Evolutionary conservation across 2,888 invertebrate species (phyloP).

Genomic region (Acleris laterana): DNA sequence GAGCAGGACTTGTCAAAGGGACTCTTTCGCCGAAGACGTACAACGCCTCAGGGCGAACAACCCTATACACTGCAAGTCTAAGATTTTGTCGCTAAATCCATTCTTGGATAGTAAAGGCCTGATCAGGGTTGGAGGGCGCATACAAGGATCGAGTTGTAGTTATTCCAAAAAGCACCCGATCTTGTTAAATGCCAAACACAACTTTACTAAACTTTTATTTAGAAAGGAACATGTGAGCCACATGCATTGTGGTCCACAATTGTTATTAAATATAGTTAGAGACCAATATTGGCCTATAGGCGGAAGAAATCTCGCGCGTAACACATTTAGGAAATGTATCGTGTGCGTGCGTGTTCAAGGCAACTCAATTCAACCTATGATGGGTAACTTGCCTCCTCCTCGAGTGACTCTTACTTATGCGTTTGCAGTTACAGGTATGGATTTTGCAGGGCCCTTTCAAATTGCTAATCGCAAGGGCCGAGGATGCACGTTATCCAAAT

Average conservation of each 20-base stretch:
- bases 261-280: slow-evolving; percentile 22
- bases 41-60: no score
- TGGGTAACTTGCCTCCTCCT: slow-evolving; percentile 16
- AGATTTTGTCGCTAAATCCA: no score
- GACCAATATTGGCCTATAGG: slow-evolving; percentile 28
- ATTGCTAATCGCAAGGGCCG: not conserved
- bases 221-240: slow-evolving; percentile 26
- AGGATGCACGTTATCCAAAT: not conserved
- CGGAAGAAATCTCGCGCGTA: slow-evolving; percentile 26
- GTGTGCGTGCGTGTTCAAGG: slow-evolving; percentile 24
- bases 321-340: slow-evolving; percentile 31
- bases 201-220: slow-evolving; percentile 35
- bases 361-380: slow-evolving; percentile 24
- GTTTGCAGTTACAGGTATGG: not conserved
- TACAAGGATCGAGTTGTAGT: not conserved
- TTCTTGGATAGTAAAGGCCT: no score
- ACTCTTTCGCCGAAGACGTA: no score
- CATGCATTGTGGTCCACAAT: slow-evolving; percentile 32
- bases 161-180: slow-evolving; percentile 7
- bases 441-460: not conserved
- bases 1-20: no score
- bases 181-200: slow-evolving; percentile 1
- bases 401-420: not conserved
- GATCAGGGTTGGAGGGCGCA: no score
- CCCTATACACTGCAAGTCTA: no score